Conservation (phyloP, 2,113 vertebrate genomes). For the Vulpes lagopus region DNA sequence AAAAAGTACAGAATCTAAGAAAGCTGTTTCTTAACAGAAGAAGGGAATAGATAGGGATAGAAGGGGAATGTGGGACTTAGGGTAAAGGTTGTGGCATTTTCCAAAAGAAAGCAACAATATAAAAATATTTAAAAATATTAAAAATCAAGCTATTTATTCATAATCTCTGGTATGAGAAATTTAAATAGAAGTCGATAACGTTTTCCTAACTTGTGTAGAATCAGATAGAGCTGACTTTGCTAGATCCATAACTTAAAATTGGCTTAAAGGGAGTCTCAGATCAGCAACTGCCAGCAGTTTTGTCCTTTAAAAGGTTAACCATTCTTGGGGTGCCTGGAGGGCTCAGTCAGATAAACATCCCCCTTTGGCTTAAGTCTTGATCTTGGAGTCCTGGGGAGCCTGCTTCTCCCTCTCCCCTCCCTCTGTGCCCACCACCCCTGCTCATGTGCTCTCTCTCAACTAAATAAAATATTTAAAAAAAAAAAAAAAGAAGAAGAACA, state of each 20-base stretch:
- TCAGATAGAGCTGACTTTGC: background rate
- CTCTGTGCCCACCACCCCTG: background rate
- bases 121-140: background rate
- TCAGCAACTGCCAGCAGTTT: background rate
- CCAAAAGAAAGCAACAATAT: background rate
- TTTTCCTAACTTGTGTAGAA: conserved; percentile 1
- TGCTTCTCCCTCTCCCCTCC: background rate
- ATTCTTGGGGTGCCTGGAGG: background rate
- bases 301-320: background rate
- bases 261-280: background rate
- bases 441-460: background rate
- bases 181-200: background rate
- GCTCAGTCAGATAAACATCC: background rate
- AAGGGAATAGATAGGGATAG: too few species aligned
- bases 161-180: background rate
- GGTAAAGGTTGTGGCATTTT: background rate
- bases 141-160: background rate
- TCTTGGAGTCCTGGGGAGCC: background rate
- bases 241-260: background rate
- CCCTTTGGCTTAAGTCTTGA: background rate
- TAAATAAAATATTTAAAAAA: background rate
- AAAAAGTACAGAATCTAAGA: background rate
- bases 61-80: background rate
- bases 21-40: background rate
- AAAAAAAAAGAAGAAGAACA: background rate